A percentile compares a stretch with the other conserved stretches of the same genome.
Conservation (phyloP, 2,113 vertebrate species). For the Alectura lathami region DNA sequence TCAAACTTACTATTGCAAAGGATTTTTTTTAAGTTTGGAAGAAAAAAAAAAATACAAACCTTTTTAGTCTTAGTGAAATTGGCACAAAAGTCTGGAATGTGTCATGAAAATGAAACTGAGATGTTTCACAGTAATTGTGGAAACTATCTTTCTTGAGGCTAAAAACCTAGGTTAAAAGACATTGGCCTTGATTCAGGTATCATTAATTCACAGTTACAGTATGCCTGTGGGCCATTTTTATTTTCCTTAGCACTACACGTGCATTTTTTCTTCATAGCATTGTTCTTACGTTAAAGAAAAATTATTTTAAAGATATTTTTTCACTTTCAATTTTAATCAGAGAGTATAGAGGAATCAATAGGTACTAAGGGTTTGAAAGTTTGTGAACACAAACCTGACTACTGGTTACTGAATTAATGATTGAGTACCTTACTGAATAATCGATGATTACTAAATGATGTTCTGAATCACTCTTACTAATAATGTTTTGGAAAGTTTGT, state of each 20-base stretch:
- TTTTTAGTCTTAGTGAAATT: neutral
- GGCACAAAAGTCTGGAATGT: neutral
- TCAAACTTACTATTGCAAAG: neutral
- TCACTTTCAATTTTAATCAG: conserved; percentile 20
- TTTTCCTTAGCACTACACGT: neutral
- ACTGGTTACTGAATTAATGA: conserved; percentile 5
- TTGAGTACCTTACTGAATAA: neutral
- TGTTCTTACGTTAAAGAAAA: neutral
- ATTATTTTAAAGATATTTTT: neutral
- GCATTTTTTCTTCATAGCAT: neutral
- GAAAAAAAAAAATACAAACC: neutral
- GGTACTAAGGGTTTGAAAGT: conserved; percentile 7
- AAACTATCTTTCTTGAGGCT: neutral
- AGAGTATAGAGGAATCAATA: neutral
- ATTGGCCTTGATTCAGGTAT: neutral
- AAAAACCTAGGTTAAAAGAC: neutral
- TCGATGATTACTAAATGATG: conserved; percentile 2
- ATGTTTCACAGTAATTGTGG: too few relatives aligned
- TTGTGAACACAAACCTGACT: neutral
- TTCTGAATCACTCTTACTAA: neutral
- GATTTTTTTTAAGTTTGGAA: neutral
- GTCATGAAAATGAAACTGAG: neutral
- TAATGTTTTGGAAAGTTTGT: neutral
- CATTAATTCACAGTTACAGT: neutral
- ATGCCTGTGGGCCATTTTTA: neutral